Conservation (phyloP, 1,140 invertebrate species). For the Pseudachorutes palmiensis region DNA sequence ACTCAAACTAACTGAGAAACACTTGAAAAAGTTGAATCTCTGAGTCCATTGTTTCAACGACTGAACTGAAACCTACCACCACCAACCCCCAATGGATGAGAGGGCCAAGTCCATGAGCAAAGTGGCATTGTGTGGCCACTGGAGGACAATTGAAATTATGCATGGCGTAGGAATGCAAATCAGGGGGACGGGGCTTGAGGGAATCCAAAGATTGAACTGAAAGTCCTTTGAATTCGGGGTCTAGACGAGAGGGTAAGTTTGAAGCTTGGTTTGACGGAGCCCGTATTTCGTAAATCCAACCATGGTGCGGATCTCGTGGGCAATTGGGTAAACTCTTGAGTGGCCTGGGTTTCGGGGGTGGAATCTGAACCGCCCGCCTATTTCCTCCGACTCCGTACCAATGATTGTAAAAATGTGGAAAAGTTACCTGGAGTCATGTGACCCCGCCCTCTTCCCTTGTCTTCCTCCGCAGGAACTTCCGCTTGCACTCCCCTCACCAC, state of each 20-base stretch:
- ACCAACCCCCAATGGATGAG: no score
- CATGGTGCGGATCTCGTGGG: not conserved
- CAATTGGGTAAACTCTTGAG: not conserved
- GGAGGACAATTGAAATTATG: no score
- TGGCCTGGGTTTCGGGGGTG: not conserved
- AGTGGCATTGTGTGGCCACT: no score
- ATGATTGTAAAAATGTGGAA: not conserved
- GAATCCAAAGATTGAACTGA: no score
- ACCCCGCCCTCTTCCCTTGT: not conserved
- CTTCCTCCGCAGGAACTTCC: not conserved
- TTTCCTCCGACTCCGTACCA: not conserved
- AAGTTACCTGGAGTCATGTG: not conserved
- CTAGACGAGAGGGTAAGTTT: not conserved
- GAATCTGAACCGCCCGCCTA: not conserved
- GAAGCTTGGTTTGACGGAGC: not conserved
- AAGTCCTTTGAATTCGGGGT: no score
- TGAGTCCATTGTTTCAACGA: no score
- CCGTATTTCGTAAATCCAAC: not conserved
- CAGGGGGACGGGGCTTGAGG: no score
- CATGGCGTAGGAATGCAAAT: no score
- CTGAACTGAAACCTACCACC: no score
- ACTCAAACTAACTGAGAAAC: no score
- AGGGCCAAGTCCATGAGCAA: no score
- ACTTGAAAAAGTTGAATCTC: no score
- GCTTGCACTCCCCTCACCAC: not conserved